Base-by-base conservation (phyloP, 2,113 vertebrate genomes). In the Sylvia atricapilla region DNA sequence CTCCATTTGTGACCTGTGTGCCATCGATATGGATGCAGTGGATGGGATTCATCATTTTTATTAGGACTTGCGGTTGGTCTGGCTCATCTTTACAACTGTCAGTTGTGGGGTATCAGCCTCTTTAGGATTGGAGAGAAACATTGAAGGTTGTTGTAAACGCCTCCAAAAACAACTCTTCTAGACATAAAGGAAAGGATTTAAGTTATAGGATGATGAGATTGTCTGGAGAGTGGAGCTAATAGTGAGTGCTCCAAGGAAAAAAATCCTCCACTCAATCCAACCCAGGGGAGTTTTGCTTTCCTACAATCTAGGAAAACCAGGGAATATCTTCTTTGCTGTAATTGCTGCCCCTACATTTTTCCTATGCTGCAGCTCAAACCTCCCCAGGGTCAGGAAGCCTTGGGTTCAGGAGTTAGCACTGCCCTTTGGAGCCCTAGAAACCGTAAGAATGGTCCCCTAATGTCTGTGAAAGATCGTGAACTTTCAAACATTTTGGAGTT, bases 151-250 rank as follows among this genome's bases (percentile, higher is more conserved):
- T 33, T 23, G 1, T 30, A 80, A 91, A 79, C 0, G 1, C 44
- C 39, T 87, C 59, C 47, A 93, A 55, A 44, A 91, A 69, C 50
- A 94, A 70, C 24, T 95, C 76, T 82, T 89, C 50, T 41, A 68
- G 83, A 90, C 43, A 63, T 37, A 67, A 74, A 15, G 33, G 28
- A 44, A 90, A 86, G 30, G 64, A 41, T 31, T 88, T 78, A 90
- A 90, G 47, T 33, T 52, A 35, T 0, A 0, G 33, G 44, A 73
- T 44, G 37, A 66, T 30, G 56, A 55, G 28, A 62, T 39, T 66
- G 43, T 80, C 56, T 3, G 5, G 35, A 22, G 21, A 84, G 18
- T 43, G 14, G 82, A 87, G 77, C 24, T 67, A 74, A 52, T 11
- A 44, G 55, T 17, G 30, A 86, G 28, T 3, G 3, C 35, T 60